Conservation (phyloP, 92 coral and sea anemone species). For the Porites divaricata region DNA sequence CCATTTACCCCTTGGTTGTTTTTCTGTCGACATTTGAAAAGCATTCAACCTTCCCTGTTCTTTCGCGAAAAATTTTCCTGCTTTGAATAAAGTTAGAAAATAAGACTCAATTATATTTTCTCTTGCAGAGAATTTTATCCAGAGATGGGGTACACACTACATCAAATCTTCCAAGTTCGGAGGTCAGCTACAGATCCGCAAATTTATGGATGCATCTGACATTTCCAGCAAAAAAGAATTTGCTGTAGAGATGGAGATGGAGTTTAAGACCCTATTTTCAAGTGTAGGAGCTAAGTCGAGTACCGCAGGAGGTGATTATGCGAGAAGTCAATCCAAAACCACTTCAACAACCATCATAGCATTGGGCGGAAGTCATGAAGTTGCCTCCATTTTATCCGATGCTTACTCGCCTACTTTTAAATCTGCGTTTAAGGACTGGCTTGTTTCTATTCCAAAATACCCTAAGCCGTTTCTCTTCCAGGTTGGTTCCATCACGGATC, state of each 20-base stretch:
- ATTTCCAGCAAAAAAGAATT: conserved; percentile 45
- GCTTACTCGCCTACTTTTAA: conserved; percentile 64
- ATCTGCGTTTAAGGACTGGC: conserved; percentile 56
- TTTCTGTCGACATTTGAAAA: too few species aligned
- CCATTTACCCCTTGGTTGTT: too few species aligned
- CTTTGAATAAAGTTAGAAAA: too few species aligned
- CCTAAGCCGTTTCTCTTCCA: conserved; percentile 66
- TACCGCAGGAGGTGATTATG: conserved; percentile 25
- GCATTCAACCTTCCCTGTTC: too few species aligned
- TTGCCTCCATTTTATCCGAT: conserved; percentile 60
- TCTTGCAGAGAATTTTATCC: conserved; percentile 46
- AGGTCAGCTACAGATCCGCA: conserved; percentile 60
- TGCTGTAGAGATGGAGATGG: conserved; percentile 57
- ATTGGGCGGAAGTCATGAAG: conserved; percentile 56
- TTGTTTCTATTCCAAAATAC: conserved; percentile 47
- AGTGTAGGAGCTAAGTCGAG: conserved; percentile 67
- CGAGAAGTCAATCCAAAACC: conserved; percentile 26
- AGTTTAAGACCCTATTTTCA: conserved; percentile 55
- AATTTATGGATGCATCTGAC: conserved; percentile 41
- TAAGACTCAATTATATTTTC: background rate
- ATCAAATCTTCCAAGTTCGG: conserved; percentile 67
- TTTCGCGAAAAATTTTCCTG: too few species aligned
- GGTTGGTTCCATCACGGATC: conserved; percentile 35
- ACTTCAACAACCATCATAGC: conserved; percentile 51
- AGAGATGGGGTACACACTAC: conserved; percentile 63